Conservation (phyloP, 2,797 vertebrate genomes). For the Morus bassanus region DNA sequence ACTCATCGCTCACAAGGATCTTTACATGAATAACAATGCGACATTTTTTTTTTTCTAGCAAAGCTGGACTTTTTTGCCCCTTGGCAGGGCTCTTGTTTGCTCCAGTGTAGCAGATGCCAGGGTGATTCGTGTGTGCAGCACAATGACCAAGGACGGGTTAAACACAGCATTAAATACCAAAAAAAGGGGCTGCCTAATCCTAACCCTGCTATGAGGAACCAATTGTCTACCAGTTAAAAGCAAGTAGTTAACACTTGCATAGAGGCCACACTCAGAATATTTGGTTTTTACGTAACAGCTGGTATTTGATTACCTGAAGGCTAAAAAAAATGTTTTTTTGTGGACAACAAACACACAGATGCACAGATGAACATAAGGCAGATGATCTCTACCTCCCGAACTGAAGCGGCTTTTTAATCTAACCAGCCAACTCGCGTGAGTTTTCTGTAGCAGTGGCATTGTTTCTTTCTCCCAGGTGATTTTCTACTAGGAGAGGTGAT, state of each 20-base stretch:
- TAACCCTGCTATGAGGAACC: background rate
- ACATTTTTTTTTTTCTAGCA: background rate
- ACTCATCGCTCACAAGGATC: rapidly evolving
- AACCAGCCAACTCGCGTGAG: background rate
- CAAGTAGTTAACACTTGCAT: rapidly evolving
- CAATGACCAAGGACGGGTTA: rapidly evolving
- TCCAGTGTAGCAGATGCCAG: background rate
- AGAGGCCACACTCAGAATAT: background rate
- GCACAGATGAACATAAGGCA: background rate
- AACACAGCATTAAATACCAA: background rate
- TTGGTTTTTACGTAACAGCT: background rate
- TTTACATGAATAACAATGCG: rapidly evolving
- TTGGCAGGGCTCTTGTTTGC: background rate
- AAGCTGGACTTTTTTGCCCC: background rate
- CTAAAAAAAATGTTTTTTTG: background rate
- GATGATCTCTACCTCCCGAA: background rate
- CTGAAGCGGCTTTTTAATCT: background rate
- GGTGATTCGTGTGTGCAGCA: background rate
- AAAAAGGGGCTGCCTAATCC: background rate
- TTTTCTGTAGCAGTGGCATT: background rate
- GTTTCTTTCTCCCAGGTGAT: background rate
- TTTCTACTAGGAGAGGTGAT: background rate
- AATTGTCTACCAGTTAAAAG: background rate
- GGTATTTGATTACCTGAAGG: background rate
- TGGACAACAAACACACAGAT: background rate